Base-by-base conservation (phyloP, 2,113 vertebrate genomes). In the Halcyon malimbica region DNA sequence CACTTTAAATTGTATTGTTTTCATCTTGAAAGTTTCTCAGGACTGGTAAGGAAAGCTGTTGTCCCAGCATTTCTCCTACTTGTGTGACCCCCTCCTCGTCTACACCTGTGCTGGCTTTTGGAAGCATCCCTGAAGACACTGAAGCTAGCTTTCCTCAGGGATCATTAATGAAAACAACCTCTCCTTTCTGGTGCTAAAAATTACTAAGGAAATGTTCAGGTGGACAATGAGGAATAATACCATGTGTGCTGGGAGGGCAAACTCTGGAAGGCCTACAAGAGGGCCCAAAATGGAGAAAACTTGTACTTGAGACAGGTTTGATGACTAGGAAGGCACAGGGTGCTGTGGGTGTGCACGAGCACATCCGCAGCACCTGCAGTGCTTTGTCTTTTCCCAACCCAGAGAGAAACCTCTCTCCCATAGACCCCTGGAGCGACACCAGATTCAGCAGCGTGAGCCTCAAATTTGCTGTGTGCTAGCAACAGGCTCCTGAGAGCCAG, bases 351-450 rank as follows among this genome's bases (percentile, higher is more conserved):
- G 42, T 5, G 23, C 53, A 28, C 0, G 0, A 67, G 39, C 39
- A 18, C 24, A 63, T 31, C 62, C 46, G 20, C 62, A 85, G 44
- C 57, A 59, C 37, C 50, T n/a, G 16, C 33, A 73, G 51, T 26
- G 16, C 57, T 64, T 35, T 74, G 67, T 37, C 26, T 60, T n/a
- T 70, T 31, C 44, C 42, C 80, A 80, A 2, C 11, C 13, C 37
- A 23, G 29, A 28, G 39, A 65, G 37, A 24, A 48, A 13, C 28
- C 18, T 51, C 24, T 59, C 63, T 53, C 56, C 79, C 6, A 3
- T 6, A 11, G 16, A 51, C 50, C 50, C 2, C 0, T 9, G 46
- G 41, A 44, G 44, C 0, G 1, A 70, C 8, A 23, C 19, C 39
- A 65, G 16, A 5, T 28, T 23, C 44, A 33, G 50, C 74, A 70